These are phyloP conservation scores for Druon quercuslanigerum DNA, from an alignment of 1,140 invertebrate genomes.

Conservation along the genomic window DNA sequence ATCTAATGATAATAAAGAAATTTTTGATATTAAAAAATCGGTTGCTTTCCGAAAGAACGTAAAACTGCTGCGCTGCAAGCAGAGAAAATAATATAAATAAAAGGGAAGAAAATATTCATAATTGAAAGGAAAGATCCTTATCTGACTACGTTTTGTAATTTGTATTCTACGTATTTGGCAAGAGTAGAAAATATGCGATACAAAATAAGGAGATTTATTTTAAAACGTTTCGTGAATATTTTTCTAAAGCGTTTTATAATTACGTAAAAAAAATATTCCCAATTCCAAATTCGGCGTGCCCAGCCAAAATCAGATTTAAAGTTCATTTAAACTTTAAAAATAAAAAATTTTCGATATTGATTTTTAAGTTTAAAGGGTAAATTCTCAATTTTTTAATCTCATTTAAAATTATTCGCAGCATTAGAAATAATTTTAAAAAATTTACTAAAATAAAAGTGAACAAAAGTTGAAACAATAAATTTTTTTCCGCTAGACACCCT, in stretches of 20 bases:
- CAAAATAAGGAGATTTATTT: neutral
- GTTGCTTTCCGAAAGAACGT: too few species aligned
- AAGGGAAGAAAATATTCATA: neutral
- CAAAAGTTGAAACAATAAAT: too few species aligned
- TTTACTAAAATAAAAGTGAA: too few species aligned
- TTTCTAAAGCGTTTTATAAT: neutral
- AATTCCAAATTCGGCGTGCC: neutral
- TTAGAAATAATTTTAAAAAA: too few species aligned
- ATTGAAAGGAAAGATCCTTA: neutral
- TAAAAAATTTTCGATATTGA: too few species aligned
- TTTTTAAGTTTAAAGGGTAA: too few species aligned
- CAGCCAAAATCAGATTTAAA: too few species aligned
- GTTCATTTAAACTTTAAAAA: too few species aligned
- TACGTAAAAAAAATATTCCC: slow-evolving; percentile 1
- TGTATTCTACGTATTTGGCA: slow-evolving; percentile 21
- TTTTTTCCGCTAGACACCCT: neutral
- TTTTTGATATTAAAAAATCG: neutral
- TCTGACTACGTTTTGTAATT: neutral
- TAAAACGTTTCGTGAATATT: neutral
- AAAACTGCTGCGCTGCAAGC: too few species aligned
- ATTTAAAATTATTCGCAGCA: too few species aligned
- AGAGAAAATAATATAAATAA: neutral
- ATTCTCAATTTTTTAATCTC: too few species aligned
- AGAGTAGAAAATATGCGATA: neutral
- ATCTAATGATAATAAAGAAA: neutral